phyloP scores from a whole-genome alignment of 2,113 vertebrate genomes.

The Myrmecobius fasciatus region DNA sequence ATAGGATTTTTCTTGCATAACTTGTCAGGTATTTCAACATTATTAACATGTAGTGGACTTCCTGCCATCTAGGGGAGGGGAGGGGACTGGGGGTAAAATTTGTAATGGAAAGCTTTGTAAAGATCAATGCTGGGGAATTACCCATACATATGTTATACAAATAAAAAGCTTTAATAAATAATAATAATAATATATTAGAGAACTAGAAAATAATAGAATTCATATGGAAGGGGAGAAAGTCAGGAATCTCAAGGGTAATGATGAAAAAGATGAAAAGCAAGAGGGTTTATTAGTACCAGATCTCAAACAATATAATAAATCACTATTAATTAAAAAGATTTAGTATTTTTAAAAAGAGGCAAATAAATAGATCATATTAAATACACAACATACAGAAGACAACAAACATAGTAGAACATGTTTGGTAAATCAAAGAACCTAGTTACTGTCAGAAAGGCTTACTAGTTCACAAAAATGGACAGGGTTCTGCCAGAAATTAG shows the following conservation, averaged over 20 bases:
- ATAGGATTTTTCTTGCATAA: no score
- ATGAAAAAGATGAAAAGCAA: background rate
- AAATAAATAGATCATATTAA: background rate
- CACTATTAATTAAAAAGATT: background rate
- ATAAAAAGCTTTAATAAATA: no score
- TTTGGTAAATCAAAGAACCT: background rate
- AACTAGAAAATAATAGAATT: background rate
- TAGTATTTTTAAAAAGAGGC: background rate
- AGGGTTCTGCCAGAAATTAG: background rate
- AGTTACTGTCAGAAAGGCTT: background rate
- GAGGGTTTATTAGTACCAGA: background rate
- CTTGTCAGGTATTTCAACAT: no score
- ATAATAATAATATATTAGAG: background rate
- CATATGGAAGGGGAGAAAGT: background rate
- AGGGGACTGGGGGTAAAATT: no score
- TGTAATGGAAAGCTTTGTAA: no score
- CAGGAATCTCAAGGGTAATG: background rate
- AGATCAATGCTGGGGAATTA: no score
- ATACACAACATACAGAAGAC: background rate
- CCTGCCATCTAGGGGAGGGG: no score
- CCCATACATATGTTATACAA: no score
- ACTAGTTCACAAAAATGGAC: background rate
- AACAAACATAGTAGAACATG: background rate
- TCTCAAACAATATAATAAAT: background rate
- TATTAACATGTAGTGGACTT: no score